Conservation (phyloP, 1,140 invertebrate genomes). For the Drosophila baimaii region DNA sequence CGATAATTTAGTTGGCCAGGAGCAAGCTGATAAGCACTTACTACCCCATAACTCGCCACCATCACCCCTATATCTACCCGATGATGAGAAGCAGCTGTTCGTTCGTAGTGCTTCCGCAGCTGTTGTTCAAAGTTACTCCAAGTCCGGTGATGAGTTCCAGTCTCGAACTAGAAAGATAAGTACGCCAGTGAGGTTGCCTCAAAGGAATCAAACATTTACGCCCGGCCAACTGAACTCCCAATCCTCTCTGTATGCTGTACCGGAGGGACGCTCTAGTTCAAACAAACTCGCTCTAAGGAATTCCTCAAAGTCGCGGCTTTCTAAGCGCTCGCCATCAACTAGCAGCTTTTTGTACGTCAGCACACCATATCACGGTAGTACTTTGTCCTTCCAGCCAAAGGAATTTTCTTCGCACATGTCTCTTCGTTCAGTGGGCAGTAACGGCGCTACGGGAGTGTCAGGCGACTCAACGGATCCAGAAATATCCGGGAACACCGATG, state of each 20-base stretch:
- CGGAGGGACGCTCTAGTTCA: slow-evolving; percentile 84
- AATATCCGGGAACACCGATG: slow-evolving; percentile 39
- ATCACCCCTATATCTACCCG: slow-evolving; percentile 62
- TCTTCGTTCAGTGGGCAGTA: slow-evolving; percentile 86
- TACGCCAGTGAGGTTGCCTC: slow-evolving; percentile 83
- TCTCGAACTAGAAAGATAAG: slow-evolving; percentile 86
- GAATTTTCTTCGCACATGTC: slow-evolving; percentile 91
- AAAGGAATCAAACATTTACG: slow-evolving; percentile 84
- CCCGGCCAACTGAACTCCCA: slow-evolving; percentile 86
- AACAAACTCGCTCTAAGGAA: slow-evolving; percentile 69
- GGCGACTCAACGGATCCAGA: slow-evolving; percentile 19
- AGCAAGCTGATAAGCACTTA: slow-evolving; percentile 57
- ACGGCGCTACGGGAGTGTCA: slow-evolving; percentile 54
- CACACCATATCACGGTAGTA: slow-evolving; percentile 93
- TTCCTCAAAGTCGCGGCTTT: slow-evolving; percentile 78
- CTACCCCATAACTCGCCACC: slow-evolving; percentile 70
- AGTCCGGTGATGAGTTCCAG: slow-evolving; percentile 72
- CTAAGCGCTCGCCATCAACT: slow-evolving; percentile 89
- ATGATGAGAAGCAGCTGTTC: slow-evolving; percentile 84
- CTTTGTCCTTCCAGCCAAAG: slow-evolving; percentile 90
- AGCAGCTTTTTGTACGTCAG: slow-evolving; percentile 93
- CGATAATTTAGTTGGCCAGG: slow-evolving; percentile 71
- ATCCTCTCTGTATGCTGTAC: slow-evolving; percentile 86
- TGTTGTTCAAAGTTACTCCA: slow-evolving; percentile 82
- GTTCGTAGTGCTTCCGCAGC: slow-evolving; percentile 85